A percentile compares a stretch with the other conserved stretches of the same genome.
Conservation (phyloP, 2,797 vertebrate genomes). For the Enteromius mattozi region DNA sequence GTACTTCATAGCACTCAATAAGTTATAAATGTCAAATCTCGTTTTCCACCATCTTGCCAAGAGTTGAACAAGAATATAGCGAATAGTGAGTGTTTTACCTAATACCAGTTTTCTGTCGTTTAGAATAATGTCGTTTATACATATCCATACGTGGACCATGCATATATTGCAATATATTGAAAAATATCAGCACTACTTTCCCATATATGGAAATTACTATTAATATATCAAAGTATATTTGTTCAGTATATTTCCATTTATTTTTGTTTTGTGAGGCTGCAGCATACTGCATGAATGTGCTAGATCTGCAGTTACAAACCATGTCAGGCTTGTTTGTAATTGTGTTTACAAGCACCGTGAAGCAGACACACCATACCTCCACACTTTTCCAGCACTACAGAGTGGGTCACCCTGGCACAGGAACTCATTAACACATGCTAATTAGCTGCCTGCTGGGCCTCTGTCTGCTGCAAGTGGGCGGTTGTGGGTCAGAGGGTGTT, state of each 20-base stretch:
- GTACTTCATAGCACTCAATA: background rate
- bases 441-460: conserved; percentile 60
- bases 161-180: background rate
- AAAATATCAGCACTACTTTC: background rate
- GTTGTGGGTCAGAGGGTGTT: conserved; percentile 55
- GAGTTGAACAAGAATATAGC: background rate
- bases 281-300: background rate
- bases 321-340: conserved; percentile 42
- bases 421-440: conserved; percentile 65
- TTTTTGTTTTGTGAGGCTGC: background rate
- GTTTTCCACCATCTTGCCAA: background rate
- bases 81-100: background rate
- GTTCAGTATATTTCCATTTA: background rate
- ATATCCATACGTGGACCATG: background rate
- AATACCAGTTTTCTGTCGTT: background rate
- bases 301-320: conserved; percentile 7
- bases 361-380: conserved; percentile 22
- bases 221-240: background rate
- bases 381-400: conserved; percentile 23
- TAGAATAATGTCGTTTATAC: background rate
- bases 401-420: conserved; percentile 55
- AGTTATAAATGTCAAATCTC: background rate
- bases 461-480: conserved; percentile 55
- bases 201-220: background rate
- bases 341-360: conserved; percentile 52